A percentile compares a stretch with the other conserved stretches of the same genome.
These are phyloP conservation scores for Cylas formicarius DNA, from an alignment of 1,140 invertebrate species.

Conservation along the genomic window DNA sequence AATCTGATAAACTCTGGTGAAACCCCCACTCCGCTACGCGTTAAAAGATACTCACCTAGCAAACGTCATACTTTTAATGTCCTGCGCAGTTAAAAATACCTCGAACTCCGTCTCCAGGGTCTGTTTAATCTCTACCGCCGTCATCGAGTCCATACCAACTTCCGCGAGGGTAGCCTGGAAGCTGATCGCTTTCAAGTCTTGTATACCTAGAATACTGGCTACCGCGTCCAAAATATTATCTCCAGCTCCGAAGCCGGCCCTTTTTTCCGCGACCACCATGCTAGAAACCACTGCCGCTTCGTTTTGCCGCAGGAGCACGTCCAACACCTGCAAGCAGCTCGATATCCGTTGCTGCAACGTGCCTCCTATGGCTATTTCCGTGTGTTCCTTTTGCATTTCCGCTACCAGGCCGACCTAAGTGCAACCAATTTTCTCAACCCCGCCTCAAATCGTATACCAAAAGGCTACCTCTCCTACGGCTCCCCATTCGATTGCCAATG, in stretches of 20 bases:
- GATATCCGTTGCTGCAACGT: conserved; percentile 77
- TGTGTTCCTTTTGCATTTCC: conserved; percentile 72
- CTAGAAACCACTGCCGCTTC: conserved; percentile 63
- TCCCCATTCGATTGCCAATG: conserved; percentile 64
- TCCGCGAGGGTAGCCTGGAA: conserved; percentile 67
- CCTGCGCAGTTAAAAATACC: conserved; percentile 51
- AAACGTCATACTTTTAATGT: conserved; percentile 49
- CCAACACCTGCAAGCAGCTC: conserved; percentile 63
- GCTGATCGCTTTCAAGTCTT: conserved; percentile 54
- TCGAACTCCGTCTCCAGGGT: conserved; percentile 59
- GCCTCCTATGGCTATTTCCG: conserved; percentile 68
- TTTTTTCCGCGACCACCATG: conserved; percentile 71
- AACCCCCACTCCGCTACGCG: not conserved
- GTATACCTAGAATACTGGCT: conserved; percentile 53
- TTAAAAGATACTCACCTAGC: conserved; percentile 27
- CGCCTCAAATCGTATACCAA: not conserved
- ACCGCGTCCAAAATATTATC: conserved; percentile 58
- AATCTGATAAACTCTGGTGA: conserved; percentile 13
- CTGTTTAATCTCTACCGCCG: conserved; percentile 77
- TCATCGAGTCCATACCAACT: conserved; percentile 82
- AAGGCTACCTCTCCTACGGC: conserved; percentile 55
- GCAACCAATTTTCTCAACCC: not conserved
- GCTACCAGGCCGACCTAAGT: conserved; percentile 61
- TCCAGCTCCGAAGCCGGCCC: conserved; percentile 46
- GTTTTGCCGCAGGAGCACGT: conserved; percentile 60